Evolutionary conservation across 2,113 vertebrate genomes (phyloP).

Genomic region (Dasypus novemcinctus): DNA sequence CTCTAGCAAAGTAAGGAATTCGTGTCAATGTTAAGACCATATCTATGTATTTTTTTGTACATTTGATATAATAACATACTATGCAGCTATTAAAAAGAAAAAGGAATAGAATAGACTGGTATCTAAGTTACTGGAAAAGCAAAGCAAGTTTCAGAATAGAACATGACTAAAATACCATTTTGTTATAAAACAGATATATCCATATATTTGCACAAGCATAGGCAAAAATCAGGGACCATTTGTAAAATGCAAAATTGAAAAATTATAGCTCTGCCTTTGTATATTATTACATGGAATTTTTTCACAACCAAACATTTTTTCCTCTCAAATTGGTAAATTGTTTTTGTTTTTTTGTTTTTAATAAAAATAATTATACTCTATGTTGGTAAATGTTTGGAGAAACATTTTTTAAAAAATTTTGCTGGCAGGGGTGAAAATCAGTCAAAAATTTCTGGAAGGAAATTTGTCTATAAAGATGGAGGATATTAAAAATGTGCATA

Average conservation of each 20-base stretch:
- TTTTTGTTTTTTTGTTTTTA: neutral
- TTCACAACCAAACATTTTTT: neutral
- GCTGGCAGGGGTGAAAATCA: neutral
- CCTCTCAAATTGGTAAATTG: neutral
- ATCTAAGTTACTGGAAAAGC: neutral
- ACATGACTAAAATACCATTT: neutral
- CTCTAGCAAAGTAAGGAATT: neutral
- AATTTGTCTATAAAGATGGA: neutral
- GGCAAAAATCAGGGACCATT: neutral
- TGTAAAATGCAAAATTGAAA: neutral
- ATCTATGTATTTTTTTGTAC: neutral
- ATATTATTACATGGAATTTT: neutral
- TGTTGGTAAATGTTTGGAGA: neutral
- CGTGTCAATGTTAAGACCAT: neutral
- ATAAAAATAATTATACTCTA: neutral
- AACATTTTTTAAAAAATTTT: slow-evolving; percentile 30
- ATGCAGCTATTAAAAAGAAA: neutral
- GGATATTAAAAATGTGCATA: neutral
- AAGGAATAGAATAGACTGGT: neutral
- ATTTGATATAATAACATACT: neutral
- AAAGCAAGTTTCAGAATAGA: neutral
- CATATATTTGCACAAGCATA: neutral
- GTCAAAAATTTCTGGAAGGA: neutral
- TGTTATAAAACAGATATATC: neutral
- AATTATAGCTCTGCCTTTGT: neutral